Conservation (phyloP, 2,888 invertebrate genomes). For the Leptinotarsa peninsularis region DNA sequence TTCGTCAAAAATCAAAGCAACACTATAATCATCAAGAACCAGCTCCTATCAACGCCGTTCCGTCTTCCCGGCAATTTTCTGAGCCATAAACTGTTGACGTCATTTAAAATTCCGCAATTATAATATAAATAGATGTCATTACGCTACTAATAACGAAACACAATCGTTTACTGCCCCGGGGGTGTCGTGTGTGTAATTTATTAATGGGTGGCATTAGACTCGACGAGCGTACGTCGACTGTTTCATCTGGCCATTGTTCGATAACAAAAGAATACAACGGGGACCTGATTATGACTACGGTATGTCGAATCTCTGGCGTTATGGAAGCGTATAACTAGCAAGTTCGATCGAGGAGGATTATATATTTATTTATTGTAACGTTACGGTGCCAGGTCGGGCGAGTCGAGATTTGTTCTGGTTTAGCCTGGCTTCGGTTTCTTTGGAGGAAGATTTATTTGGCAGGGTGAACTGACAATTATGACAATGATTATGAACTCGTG, state of each 20-base stretch:
- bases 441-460: background rate
- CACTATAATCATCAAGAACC: background rate
- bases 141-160: slow-evolving; percentile 66
- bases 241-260: slow-evolving; percentile 56
- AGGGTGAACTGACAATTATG: background rate
- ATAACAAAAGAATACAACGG: slow-evolving; percentile 60
- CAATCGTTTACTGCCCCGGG: slow-evolving; percentile 65
- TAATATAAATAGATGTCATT: slow-evolving; percentile 68
- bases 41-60: background rate
- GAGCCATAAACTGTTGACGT: slow-evolving; percentile 61
- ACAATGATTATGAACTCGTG: background rate
- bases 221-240: slow-evolving; percentile 60
- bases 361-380: slow-evolving; percentile 43
- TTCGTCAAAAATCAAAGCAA: no score
- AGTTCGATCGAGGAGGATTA: slow-evolving; percentile 51
- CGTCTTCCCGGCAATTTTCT: slow-evolving; percentile 56
- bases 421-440: slow-evolving; percentile 15
- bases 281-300: slow-evolving; percentile 55
- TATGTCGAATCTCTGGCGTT: slow-evolving; percentile 54
- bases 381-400: slow-evolving; percentile 20
- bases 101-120: slow-evolving; percentile 67
- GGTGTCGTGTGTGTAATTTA: slow-evolving; percentile 66
- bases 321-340: slow-evolving; percentile 36
- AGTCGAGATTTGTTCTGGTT: slow-evolving; percentile 19
- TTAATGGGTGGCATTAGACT: slow-evolving; percentile 65